These are phyloP conservation scores for Masticophis lateralis DNA, from an alignment of 2,797 vertebrate genomes.

Conservation along the genomic window DNA sequence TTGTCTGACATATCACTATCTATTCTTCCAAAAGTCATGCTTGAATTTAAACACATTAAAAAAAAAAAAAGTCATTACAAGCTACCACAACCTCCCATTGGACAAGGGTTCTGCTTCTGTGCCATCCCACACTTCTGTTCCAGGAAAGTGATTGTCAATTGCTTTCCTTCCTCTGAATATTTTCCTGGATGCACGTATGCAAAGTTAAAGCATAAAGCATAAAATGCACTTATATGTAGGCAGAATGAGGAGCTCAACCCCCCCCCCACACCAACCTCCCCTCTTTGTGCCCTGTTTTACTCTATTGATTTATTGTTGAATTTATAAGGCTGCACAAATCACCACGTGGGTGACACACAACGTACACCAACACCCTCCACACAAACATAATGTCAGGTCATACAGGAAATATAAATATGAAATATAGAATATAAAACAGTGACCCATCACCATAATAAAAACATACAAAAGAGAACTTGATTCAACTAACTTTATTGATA, in stretches of 20 bases:
- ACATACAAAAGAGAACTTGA: neutral
- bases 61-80: neutral
- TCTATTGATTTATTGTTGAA: neutral
- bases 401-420: neutral
- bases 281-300: neutral
- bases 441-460: neutral
- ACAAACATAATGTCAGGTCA: neutral
- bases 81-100: neutral
- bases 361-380: neutral
- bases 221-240: neutral
- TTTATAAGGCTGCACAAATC: neutral
- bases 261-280: too few relatives aligned
- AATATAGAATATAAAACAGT: neutral
- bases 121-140: neutral
- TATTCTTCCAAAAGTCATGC: neutral
- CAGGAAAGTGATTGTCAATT: neutral
- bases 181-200: neutral
- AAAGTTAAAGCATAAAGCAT: neutral
- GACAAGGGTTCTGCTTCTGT: neutral
- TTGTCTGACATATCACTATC: neutral
- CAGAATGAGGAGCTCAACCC: neutral
- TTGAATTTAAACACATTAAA: neutral
- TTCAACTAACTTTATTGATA: neutral
- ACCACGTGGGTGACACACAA: neutral
- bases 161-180: neutral